phyloP scores from a whole-genome alignment of 2,888 invertebrate species.

The Caenorhabditis drosophilae region DNA sequence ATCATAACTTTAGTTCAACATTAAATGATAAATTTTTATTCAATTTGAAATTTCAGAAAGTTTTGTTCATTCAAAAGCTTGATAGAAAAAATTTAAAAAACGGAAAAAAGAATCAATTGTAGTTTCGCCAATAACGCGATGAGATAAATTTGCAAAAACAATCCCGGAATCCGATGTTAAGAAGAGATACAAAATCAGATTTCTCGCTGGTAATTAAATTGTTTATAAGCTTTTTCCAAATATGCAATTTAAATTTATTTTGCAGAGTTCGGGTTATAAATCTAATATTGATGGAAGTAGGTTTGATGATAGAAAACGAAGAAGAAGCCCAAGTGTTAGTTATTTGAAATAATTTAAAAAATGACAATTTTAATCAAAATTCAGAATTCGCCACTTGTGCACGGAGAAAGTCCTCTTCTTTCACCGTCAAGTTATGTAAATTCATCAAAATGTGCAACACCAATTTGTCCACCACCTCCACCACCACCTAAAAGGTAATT shows the following conservation, averaged over 20 bases:
- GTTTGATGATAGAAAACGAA: not conserved
- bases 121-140: too few species aligned
- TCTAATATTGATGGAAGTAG: not conserved
- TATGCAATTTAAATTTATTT: not conserved
- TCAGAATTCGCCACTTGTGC: not conserved
- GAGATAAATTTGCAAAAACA: not conserved
- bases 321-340: constrained; percentile 11
- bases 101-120: too few species aligned
- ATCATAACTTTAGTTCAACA: too few species aligned
- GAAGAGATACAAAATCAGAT: constrained; percentile 1
- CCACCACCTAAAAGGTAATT: constrained; percentile 10
- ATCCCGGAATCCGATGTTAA: not conserved
- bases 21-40: too few species aligned
- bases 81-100: too few species aligned
- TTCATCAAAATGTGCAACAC: not conserved
- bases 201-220: not conserved
- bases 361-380: not conserved
- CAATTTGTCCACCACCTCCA: constrained; percentile 12
- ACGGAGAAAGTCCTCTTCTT: not conserved
- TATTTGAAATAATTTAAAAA: not conserved
- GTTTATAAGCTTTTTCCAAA: not conserved
- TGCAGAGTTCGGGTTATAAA: constrained; percentile 1
- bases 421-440: constrained; percentile 1
- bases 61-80: too few species aligned
- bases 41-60: too few species aligned